Evolutionary conservation across 2,113 vertebrate genomes (phyloP).

Genomic region (Prietella phreatophila): DNA sequence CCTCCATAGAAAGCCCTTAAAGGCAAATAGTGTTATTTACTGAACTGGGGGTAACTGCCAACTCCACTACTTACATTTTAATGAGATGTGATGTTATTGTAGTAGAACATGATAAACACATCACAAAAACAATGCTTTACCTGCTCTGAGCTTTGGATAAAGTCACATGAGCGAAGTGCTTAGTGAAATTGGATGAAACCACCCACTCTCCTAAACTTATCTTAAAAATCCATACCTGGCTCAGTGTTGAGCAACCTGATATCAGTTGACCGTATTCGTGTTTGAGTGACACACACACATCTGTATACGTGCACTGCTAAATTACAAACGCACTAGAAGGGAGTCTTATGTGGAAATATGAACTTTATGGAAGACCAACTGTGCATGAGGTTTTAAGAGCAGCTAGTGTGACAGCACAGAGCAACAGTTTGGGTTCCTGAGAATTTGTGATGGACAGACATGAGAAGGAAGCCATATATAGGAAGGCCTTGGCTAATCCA

Average conservation of each 20-base stretch:
- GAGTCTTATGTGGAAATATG: background rate
- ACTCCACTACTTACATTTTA: background rate
- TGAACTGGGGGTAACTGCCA: background rate
- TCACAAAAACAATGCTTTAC: background rate
- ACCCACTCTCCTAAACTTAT: background rate
- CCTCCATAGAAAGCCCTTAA: background rate
- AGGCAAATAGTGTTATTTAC: background rate
- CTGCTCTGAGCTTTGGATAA: background rate
- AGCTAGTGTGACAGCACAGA: background rate
- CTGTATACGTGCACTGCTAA: background rate
- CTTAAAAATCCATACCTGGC: background rate
- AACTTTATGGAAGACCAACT: background rate
- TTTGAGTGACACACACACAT: background rate
- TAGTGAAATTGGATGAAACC: background rate
- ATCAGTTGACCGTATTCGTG: background rate
- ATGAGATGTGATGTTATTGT: background rate
- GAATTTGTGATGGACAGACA: background rate
- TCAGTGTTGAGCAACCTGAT: background rate
- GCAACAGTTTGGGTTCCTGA: background rate
- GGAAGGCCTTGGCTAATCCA: no score
- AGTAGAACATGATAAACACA: background rate
- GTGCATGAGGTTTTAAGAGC: background rate
- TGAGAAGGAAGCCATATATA: background rate
- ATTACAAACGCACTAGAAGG: background rate
- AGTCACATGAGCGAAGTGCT: background rate